phyloP scores from a whole-genome alignment of 2,888 invertebrate genomes.

The Meteorus cinctellus region DNA sequence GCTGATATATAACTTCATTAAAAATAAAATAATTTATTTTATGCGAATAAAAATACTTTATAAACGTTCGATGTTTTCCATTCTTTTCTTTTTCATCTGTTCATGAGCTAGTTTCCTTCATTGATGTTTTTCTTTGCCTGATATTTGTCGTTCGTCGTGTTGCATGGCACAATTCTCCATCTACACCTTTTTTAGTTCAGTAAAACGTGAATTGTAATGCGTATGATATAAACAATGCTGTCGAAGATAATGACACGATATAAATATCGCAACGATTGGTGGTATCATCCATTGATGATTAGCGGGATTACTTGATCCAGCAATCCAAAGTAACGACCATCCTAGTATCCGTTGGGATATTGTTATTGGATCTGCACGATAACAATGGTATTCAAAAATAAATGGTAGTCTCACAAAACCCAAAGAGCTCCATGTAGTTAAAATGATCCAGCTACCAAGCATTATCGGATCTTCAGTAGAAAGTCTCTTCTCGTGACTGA shows the following conservation, averaged over 20 bases:
- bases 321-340: slow-evolving; percentile 61
- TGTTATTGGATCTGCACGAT: slow-evolving; percentile 56
- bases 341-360: slow-evolving; percentile 61
- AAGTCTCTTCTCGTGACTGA: slow-evolving; percentile 64
- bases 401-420: slow-evolving; percentile 62
- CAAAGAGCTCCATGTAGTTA: slow-evolving; percentile 62
- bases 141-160: not conserved
- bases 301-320: slow-evolving; percentile 58
- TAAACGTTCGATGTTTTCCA: not conserved
- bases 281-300: slow-evolving; percentile 68
- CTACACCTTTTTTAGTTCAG: not conserved
- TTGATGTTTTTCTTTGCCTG: not conserved
- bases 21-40: slow-evolving; percentile 59
- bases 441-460: slow-evolving; percentile 63
- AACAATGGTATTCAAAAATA: slow-evolving; percentile 38
- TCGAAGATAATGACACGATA: slow-evolving; percentile 31
- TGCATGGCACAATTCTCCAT: not conserved
- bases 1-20: slow-evolving; percentile 30
- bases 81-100: not conserved
- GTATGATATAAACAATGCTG: slow-evolving; percentile 33
- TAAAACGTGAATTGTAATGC: not conserved
- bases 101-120: not conserved
- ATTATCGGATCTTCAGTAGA: slow-evolving; percentile 66
- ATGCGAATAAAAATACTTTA: slow-evolving; percentile 42
- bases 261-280: slow-evolving; percentile 58